Percentiles rank a stretch among this genome's conserved stretches.
These are phyloP conservation scores for Beris chalybata DNA, from an alignment of 2,888 invertebrate species.

Conservation along the genomic window DNA sequence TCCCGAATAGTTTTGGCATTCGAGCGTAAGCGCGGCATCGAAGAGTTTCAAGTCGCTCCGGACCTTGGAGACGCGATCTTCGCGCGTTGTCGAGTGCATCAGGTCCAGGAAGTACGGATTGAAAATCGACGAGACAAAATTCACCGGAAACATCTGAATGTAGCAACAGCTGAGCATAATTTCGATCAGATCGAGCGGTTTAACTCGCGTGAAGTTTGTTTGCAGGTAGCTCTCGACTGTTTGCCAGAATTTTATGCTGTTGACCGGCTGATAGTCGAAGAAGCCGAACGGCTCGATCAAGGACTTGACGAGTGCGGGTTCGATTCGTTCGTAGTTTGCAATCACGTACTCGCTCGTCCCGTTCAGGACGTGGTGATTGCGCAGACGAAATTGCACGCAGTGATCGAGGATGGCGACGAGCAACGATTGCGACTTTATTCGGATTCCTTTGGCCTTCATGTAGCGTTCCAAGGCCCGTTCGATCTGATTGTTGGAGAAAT, in stretches of 20 bases:
- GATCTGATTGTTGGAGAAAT: conserved; percentile 61
- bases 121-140: conserved; percentile 63
- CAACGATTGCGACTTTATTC: conserved; percentile 60
- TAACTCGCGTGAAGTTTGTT: conserved; percentile 62
- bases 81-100: conserved; percentile 55
- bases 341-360: conserved; percentile 63
- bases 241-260: conserved; percentile 61
- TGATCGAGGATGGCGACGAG: conserved; percentile 65
- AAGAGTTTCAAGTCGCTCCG: conserved; percentile 63
- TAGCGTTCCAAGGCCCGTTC: conserved; percentile 65
- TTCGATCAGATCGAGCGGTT: conserved; percentile 61
- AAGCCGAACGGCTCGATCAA: conserved; percentile 65
- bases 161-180: conserved; percentile 68
- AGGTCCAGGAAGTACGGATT: conserved; percentile 64
- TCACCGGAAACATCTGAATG: conserved; percentile 63
- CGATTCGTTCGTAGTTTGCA: conserved; percentile 56
- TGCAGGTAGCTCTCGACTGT: conserved; percentile 60
- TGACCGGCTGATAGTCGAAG: conserved; percentile 61
- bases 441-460: conserved; percentile 59
- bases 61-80: conserved; percentile 56
- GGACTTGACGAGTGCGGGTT: conserved; percentile 60
- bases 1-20: conserved; percentile 62
- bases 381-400: conserved; percentile 62
- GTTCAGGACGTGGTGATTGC: conserved; percentile 62
- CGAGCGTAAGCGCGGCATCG: conserved; percentile 66